Evolutionary conservation across 2,113 vertebrate genomes (phyloP), one percentile per base, ranked within the genome.

Genomic region (Artemisiospiza belli): DNA sequence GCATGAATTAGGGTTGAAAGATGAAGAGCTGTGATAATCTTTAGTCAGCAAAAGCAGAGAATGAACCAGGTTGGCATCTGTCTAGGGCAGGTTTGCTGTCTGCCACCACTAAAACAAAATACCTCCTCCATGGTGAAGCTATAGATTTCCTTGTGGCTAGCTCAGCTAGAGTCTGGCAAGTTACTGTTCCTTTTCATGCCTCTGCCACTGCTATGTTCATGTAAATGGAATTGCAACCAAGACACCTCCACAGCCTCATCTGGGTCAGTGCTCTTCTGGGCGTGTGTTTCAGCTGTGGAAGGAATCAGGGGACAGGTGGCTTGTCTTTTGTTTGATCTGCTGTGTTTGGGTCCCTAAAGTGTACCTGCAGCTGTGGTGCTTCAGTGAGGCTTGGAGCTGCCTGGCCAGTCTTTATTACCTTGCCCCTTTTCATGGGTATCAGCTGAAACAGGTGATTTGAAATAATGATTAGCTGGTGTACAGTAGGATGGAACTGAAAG

Each of bases 31-130:
- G 0, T 3, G 0, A 18, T 63, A 83, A 35, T 63, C 74, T 87
- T 85, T 35, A 89, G 70, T 90, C 77, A 93, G 91, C 87, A 83
- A 70, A 94, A 95, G 37, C 62, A 86, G 47, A 49, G 55, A 52
- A 75, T 2, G 0, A 74, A 61, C 54, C 69, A 55, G 59, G 21
- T 64, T 27, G 20, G 39, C 58, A 68, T 66, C 35, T 93, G 51
- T 68, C 87, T 39, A 68, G 68, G 79, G 39, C 37, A 83, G 41
- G 35, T 88, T 94, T 88, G 43, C 43, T 86, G 31, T 77, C 55
- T 91, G 74, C 46, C 62, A 43, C 64, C 4, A 1, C n/a, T 83
- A 64, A 85, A 95, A 73, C 37, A 61, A 54, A 1, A 0, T 58
- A 24, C 44, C 70, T 87, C 35, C 54, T 91, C 52, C 15, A 2